Evolutionary conservation across 2,113 vertebrate genomes (phyloP), one percentile per base, ranked within the genome.

Genomic region (Coryphaenoides rupestris): DNA sequence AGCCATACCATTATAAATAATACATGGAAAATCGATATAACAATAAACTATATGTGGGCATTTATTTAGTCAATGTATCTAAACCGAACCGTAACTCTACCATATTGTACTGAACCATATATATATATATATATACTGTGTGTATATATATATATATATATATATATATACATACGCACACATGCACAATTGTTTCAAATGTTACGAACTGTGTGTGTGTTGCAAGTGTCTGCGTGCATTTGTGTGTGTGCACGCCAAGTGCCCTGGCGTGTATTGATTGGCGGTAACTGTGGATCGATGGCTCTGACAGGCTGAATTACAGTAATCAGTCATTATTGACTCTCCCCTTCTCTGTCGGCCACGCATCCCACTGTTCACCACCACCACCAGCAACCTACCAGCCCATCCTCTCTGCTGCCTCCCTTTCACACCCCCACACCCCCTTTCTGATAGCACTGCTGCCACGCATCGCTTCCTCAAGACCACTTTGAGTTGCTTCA

Each of bases 241-340:
- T 19, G 33, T 19, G 33, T 19, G 58, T 55, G 62, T 87, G 80
- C 68, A 70, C 74, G 90, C 88, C 70, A 92, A 91, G 93, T 93
- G 93, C 91, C 92, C 91, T 86, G 91, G 82, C 81, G 85, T 81
- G 84, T 95, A 98, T 98, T 94, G 95, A 98, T 95, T 94, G 94
- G 92, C 90, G 91, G 93, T 92, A 93, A 93, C 92, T 91, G 92
- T 90, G 94, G 92, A 94, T 98, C 94, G 92, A 98, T 98, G 91
- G 82, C 91, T 90, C 92, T 95, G 92, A 95, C 94, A 96, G 94
- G 90, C 92, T 94, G 94, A 98, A 97, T 98, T 96, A 95, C 94
- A 95, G 95, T 96, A 94, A 98, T 98, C 95, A 96, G 94, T 97
- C 94, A 94, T 94, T 95, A 96, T 98, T 95, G 94, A 98, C 94